Percentiles rank a stretch among this genome's conserved stretches.
These are phyloP conservation scores for Sinocyclocheilus anophthalmus DNA, from an alignment of 2,113 vertebrate genomes.

Conservation along the genomic window DNA sequence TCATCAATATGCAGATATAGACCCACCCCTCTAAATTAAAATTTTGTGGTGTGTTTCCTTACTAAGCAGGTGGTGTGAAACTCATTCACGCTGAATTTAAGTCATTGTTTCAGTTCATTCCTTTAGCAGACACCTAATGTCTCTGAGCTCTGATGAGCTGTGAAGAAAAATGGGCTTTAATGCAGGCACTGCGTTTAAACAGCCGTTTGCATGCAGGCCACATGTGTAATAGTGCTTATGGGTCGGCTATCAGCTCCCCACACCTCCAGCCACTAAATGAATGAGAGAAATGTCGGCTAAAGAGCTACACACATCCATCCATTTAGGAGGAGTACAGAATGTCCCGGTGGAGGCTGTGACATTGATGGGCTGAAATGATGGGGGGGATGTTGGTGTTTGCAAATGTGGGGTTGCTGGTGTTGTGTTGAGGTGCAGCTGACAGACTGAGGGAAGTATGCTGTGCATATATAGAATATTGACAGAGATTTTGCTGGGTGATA, in stretches of 20 bases:
- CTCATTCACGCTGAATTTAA: constrained; percentile 46
- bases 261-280: constrained; percentile 42
- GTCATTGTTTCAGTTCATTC: constrained; percentile 28
- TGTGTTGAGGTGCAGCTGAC: background rate
- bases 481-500: background rate
- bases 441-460: background rate
- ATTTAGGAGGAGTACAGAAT: background rate
- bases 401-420: background rate
- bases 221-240: constrained; percentile 59
- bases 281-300: constrained; percentile 50
- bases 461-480: background rate
- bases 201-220: constrained; percentile 48
- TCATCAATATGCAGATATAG: background rate
- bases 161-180: constrained; percentile 57
- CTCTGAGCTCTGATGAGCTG: constrained; percentile 42
- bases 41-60: constrained; percentile 44
- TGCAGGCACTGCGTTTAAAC: constrained; percentile 47
- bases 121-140: constrained; percentile 32
- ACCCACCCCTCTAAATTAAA: background rate
- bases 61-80: constrained; percentile 32
- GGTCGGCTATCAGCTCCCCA: constrained; percentile 56
- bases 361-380: constrained; percentile 20
- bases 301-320: background rate
- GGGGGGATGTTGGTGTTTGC: background rate
- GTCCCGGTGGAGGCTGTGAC: constrained; percentile 12